Conservation (phyloP, 2,113 vertebrate genomes). For the Epinephelus moara region DNA sequence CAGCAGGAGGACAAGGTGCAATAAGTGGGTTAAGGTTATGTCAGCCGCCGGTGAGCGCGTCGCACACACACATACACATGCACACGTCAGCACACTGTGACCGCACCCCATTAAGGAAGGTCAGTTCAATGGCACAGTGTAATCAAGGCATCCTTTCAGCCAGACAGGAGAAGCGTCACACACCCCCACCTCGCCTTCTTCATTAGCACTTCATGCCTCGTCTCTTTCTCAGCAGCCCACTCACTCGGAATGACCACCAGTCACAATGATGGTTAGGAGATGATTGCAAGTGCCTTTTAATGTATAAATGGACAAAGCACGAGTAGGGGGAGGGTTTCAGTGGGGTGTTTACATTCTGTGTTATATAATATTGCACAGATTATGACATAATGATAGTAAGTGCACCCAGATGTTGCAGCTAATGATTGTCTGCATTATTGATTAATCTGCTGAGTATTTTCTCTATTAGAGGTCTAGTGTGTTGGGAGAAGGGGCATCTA, state of each 20-base stretch:
- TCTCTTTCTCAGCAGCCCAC: not conserved
- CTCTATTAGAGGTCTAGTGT: not conserved
- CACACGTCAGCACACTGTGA: conserved; percentile 17
- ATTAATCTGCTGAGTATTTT: not conserved
- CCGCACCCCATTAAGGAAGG: conserved; percentile 61
- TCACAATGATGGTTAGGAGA: not conserved
- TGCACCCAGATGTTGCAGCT: conserved; percentile 10
- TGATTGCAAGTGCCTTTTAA: not conserved
- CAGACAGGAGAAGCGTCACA: not conserved
- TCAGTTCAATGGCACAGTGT: conserved; percentile 60
- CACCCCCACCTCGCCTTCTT: conserved; percentile 3
- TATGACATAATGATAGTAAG: not conserved
- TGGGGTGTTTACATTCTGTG: not conserved
- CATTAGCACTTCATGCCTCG: conserved; percentile 33
- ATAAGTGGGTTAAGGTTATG: conserved; percentile 42
- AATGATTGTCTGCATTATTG: not conserved
- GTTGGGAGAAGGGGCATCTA: too few relatives aligned
- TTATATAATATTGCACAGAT: not conserved
- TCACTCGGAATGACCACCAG: not conserved
- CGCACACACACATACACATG: not conserved
- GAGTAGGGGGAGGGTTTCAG: not conserved
- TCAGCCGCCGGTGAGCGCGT: conserved; percentile 4
- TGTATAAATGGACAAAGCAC: not conserved
- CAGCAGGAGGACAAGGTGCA: conserved; percentile 55
- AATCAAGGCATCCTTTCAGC: conserved; percentile 50